Evolutionary conservation across 2,113 vertebrate species (phyloP).

Genomic region (Oplegnathus fasciatus): DNA sequence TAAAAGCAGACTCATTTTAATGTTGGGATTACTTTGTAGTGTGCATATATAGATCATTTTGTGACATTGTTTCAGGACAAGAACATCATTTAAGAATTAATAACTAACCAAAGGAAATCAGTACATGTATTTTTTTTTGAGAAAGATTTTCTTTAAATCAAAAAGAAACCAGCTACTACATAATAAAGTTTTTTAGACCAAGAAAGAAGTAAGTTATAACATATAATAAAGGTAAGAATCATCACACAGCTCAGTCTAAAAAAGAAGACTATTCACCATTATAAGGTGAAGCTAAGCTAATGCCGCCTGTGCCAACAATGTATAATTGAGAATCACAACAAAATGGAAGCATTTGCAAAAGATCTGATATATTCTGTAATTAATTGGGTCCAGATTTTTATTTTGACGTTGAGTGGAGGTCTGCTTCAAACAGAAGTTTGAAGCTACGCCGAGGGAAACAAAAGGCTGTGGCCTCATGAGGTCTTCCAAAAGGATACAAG

Average conservation of each 20-base stretch:
- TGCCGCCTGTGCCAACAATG: slow-evolving; percentile 20
- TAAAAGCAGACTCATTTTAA: not conserved
- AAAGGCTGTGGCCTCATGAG: slow-evolving; percentile 61
- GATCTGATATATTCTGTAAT: slow-evolving; percentile 56
- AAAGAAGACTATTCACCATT: slow-evolving; percentile 2
- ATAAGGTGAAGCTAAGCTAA: not conserved
- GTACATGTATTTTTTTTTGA: not conserved
- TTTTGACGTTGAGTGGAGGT: slow-evolving; percentile 59
- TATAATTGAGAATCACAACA: slow-evolving; percentile 36
- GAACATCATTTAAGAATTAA: not conserved
- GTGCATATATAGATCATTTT: not conserved
- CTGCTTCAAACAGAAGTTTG: slow-evolving; percentile 54
- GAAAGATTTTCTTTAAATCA: not conserved
- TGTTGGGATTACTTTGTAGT: not conserved
- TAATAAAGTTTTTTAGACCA: not conserved
- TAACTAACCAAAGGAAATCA: not conserved
- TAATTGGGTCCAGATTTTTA: slow-evolving; percentile 67
- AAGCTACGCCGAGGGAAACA: slow-evolving; percentile 58
- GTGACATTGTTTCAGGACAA: not conserved
- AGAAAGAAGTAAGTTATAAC: not conserved
- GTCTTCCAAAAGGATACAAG: slow-evolving; percentile 68
- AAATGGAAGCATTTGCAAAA: slow-evolving; percentile 32
- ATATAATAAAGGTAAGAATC: not conserved
- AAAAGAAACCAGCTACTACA: not conserved
- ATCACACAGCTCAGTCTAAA: not conserved